Percentiles rank a stretch among this genome's conserved stretches.
Conservation (phyloP, 2,888 invertebrate genomes). For the Caenorhabditis auriculariae region DNA sequence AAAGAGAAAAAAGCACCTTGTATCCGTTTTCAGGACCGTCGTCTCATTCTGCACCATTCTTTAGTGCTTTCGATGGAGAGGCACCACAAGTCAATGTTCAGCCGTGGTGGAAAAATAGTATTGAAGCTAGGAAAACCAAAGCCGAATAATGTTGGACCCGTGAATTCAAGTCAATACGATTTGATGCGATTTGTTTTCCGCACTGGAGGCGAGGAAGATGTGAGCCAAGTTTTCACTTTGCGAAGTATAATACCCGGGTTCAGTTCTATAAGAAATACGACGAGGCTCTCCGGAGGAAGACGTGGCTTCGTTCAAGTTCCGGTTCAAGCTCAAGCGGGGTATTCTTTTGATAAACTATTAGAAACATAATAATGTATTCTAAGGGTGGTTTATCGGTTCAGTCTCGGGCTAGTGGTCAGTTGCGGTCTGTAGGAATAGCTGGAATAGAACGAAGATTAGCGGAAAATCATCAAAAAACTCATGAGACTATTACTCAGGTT, state of each 20-base stretch:
- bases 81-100: conserved; percentile 61
- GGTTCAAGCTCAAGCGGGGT: conserved; percentile 59
- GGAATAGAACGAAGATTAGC: conserved; percentile 91
- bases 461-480: conserved; percentile 85
- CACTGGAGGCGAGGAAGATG: conserved; percentile 62
- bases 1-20: conserved; percentile 2
- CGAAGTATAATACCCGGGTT: conserved; percentile 8
- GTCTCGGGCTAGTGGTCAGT: conserved; percentile 53
- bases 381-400: conserved; percentile 6
- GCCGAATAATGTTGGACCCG: conserved; percentile 47
- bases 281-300: conserved; percentile 55
- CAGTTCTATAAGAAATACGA: conserved; percentile 60
- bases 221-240: conserved; percentile 12
- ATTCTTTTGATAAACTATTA: conserved; percentile 5
- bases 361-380: neutral
- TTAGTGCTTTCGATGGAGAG: conserved; percentile 57
- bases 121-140: conserved; percentile 30
- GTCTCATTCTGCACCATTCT: conserved; percentile 59
- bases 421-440: conserved; percentile 75
- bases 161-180: conserved; percentile 44
- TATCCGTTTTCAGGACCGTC: conserved; percentile 42
- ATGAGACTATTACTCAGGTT: conserved; percentile 80
- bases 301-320: conserved; percentile 59
- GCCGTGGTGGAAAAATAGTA: conserved; percentile 58
- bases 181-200: conserved; percentile 51